Base-by-base conservation (phyloP, 1,140 invertebrate species). In the Babylonia areolata region DNA sequence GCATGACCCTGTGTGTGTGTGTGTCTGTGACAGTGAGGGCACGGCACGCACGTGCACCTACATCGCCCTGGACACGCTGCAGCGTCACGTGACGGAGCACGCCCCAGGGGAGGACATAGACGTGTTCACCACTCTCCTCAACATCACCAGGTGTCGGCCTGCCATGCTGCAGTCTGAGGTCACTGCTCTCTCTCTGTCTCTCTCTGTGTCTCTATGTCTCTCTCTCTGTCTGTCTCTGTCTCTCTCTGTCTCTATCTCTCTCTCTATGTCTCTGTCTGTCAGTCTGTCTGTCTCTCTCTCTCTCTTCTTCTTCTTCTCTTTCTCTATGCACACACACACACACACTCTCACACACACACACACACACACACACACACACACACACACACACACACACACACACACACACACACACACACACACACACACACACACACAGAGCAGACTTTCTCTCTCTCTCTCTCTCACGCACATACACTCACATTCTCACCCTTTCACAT, bases 101-200 rank as follows among this genome's bases (percentile, higher is more conserved):
- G 71, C 71, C 9, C n/a, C 11, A 1, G 71, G 31, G 31, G n/a
- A 73, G n/a, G 31, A 31, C 28, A 35, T 73, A 6, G n/a, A 73
- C 64, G 64, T 69, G 17, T 69, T 69, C 64, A 69, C 11, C 28
- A n/a, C 31, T 69, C 64, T 69, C 64, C 64, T 69, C 64, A 69
- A 69, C 64, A n/a, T 69, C 64, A n/a, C 31, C 64, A 69, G 31
- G 64, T 69, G 64, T 69, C 64, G 64, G 64, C 64, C 64, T 28
- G 17, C 17, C 64, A 69, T 69, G 64, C 17, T 69, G 64, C 64
- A 69, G 64, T 69, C 64, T 15, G 64, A 69, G 64, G 64, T 54
- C 51, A 20, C 20, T n/a, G 20, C 58, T n/a, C 58, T 64, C 58
- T 20, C 6, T 6, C n/a, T 20, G 5, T 64, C 6, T 20, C 6